Evolutionary conservation across 2,113 vertebrate species (phyloP).

Genomic region (Phoxinus phoxinus): DNA sequence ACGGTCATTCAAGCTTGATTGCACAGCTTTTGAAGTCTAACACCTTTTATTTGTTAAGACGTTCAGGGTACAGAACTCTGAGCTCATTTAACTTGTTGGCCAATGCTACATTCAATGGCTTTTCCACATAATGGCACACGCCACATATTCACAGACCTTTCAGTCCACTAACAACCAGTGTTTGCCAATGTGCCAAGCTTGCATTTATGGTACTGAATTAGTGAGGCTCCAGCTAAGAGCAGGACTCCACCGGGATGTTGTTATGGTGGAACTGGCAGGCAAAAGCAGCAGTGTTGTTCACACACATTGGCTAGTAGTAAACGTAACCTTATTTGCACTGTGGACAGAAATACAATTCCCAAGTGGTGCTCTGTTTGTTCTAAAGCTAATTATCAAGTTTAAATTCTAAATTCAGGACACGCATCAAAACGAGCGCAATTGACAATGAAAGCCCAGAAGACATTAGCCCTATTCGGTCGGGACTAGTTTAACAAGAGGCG

Average conservation of each 20-base stretch:
- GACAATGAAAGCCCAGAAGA: too few relatives aligned
- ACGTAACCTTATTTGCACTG: not conserved
- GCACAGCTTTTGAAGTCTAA: not conserved
- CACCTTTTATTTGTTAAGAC: conserved; percentile 15
- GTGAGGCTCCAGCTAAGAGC: conserved; percentile 9
- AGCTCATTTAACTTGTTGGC: not conserved
- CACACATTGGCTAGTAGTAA: not conserved
- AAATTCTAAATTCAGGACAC: too few relatives aligned
- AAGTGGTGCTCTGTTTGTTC: not conserved
- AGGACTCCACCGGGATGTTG: not conserved
- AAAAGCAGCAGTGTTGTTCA: not conserved
- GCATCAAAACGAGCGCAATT: too few relatives aligned
- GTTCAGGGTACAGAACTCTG: not conserved
- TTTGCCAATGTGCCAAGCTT: conserved; percentile 15
- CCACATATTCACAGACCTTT: not conserved
- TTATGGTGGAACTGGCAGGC: conserved; percentile 17
- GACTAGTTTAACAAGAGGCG: too few relatives aligned
- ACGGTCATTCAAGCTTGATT: not conserved
- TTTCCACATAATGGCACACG: conserved; percentile 1
- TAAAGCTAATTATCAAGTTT: not conserved
- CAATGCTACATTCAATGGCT: conserved; percentile 7
- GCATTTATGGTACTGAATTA: conserved; percentile 29
- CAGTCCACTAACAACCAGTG: conserved; percentile 13
- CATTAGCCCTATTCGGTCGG: too few relatives aligned
- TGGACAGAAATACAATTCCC: not conserved